Percentiles rank a stretch among this genome's conserved stretches.
Evolutionary conservation across 2,797 vertebrate genomes (phyloP).

Genomic region (Uromys caudimaculatus): DNA sequence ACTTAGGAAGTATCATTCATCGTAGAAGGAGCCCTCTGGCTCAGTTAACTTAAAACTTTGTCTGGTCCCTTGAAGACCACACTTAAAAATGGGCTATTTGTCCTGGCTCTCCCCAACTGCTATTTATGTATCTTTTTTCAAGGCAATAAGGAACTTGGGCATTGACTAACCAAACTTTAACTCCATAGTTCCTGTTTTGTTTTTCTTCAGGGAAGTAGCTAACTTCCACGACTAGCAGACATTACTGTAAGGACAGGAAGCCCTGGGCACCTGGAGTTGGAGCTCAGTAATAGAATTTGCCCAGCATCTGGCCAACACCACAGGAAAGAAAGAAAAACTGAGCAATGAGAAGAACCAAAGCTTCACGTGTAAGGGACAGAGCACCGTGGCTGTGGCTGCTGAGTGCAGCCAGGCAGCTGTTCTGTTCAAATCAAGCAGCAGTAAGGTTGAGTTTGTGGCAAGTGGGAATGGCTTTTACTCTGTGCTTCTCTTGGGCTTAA

Average conservation of each 20-base stretch:
- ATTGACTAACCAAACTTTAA: neutral
- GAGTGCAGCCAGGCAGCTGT: fast-evolving
- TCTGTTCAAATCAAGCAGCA: neutral
- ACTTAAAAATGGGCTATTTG: neutral
- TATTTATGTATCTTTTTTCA: neutral
- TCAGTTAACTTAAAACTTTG: neutral
- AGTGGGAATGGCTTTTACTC: neutral
- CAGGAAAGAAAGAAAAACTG: neutral
- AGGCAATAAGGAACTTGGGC: neutral
- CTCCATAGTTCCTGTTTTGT: neutral
- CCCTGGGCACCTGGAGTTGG: neutral
- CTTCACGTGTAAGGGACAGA: no score
- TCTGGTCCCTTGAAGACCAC: neutral
- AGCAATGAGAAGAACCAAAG: neutral
- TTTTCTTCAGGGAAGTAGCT: neutral
- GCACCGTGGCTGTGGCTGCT: neutral
- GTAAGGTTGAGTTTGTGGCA: neutral
- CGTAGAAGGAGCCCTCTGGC: neutral
- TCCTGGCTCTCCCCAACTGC: neutral
- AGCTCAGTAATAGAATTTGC: neutral
- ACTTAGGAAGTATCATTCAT: neutral
- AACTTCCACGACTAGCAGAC: neutral
- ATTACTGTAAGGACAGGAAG: neutral
- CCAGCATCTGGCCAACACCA: neutral
- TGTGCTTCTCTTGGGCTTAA: neutral